These are phyloP conservation scores for Eurois occulta DNA, from an alignment of 2,888 invertebrate species.

Conservation along the genomic window DNA sequence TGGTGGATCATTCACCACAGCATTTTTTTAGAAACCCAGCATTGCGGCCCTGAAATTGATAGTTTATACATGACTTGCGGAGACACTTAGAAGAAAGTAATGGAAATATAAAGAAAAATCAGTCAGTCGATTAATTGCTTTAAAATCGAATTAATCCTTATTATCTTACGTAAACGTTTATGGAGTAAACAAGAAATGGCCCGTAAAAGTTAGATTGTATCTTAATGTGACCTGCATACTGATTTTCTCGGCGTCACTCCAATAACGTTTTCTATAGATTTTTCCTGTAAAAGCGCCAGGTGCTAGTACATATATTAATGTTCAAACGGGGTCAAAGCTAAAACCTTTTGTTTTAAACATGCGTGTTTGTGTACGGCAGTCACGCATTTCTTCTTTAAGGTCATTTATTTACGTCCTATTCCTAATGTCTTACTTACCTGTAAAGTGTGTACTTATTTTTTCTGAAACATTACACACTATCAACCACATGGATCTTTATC, in stretches of 20 bases:
- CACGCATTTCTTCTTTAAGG: conserved; percentile 50
- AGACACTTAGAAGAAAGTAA: not conserved
- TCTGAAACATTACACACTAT: not conserved
- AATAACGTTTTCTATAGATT: conserved; percentile 23
- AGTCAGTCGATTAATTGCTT: not conserved
- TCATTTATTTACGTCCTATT: conserved; percentile 19
- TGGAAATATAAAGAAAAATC: no score
- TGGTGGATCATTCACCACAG: no score
- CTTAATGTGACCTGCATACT: conserved; percentile 10
- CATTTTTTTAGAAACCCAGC: not conserved
- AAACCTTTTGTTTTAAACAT: conserved; percentile 48
- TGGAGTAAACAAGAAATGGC: not conserved
- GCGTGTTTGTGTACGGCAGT: conserved; percentile 45
- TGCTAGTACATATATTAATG: conserved; percentile 1
- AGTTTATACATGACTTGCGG: not conserved
- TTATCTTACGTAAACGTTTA: not conserved
- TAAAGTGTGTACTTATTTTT: not conserved
- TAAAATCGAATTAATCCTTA: not conserved
- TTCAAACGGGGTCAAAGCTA: conserved; percentile 51
- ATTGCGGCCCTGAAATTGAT: not conserved
- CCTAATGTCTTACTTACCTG: not conserved
- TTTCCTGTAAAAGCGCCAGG: conserved; percentile 53
- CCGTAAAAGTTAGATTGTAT: not conserved
- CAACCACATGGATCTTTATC: not conserved
- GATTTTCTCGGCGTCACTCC: conserved; percentile 36